Evolutionary conservation across 2,113 vertebrate genomes (phyloP).

Genomic region (Cottus gobio): DNA sequence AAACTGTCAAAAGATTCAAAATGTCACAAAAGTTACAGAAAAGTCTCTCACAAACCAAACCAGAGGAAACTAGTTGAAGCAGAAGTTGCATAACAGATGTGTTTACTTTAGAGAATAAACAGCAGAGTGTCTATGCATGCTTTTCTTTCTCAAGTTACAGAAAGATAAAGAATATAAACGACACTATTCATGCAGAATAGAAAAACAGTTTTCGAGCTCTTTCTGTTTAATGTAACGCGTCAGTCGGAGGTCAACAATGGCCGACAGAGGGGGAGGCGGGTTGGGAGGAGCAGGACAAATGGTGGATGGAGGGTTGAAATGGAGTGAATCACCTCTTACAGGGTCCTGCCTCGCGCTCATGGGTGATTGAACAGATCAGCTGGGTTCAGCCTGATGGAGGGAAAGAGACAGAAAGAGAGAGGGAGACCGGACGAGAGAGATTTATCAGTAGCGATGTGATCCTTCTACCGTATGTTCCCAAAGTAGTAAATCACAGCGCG

Average conservation of each 20-base stretch:
- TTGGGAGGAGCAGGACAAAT: constrained; percentile 52
- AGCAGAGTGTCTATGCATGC: background rate
- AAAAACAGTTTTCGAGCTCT: constrained; percentile 13
- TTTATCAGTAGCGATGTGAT: constrained; percentile 55
- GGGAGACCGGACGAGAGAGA: constrained; percentile 35
- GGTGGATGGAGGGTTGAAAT: constrained; percentile 56
- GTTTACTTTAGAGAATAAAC: constrained; percentile 37
- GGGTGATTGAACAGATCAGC: constrained; percentile 74
- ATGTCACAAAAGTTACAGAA: constrained; percentile 56
- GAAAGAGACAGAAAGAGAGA: constrained; percentile 40
- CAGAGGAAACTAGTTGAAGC: constrained; percentile 42
- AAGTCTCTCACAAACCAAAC: constrained; percentile 46
- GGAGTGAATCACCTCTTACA: constrained; percentile 69
- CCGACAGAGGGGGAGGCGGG: constrained; percentile 25
- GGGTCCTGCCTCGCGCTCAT: constrained; percentile 65
- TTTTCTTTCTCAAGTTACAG: background rate
- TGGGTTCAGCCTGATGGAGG: constrained; percentile 49
- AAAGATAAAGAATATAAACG: constrained; percentile 21
- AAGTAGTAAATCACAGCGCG: constrained; percentile 52
- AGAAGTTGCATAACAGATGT: constrained; percentile 49
- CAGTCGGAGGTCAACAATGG: constrained; percentile 42
- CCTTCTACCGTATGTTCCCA: constrained; percentile 43
- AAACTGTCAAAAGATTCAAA: constrained; percentile 59
- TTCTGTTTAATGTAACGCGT: constrained; percentile 30
- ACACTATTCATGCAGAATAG: constrained; percentile 7